Evolutionary conservation across 2,888 invertebrate genomes (phyloP), one percentile per base, ranked within the genome.

Genomic region (Acronicta leporina): DNA sequence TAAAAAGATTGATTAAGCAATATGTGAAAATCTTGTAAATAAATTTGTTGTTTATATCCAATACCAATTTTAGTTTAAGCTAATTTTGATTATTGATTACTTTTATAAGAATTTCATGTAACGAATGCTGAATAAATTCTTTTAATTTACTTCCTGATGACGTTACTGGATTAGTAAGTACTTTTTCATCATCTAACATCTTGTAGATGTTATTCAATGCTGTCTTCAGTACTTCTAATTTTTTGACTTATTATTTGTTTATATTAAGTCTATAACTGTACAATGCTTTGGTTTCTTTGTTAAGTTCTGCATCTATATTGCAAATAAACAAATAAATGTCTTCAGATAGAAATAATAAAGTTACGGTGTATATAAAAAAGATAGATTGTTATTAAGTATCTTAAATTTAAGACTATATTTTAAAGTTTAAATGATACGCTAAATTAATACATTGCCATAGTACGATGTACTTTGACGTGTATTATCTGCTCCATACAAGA

Each of bases 1-100:
- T 33, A 75, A 75, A 63, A 71, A 77, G 51, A 27, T 70, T 44
- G 61, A 76, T 72, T 77, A 79, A 68, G 20, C 25, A 54, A 59
- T 43, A 27, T 62, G 46, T 64, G 15, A 46, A 51, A 42, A 27
- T 25, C 4, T 20, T 79, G 80, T 80, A 77, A 75, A 79, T 79
- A 80, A 61, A 68, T 56, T 59, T 53, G 15, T 72, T 55, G 40
- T 71, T 54, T 61, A 69, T 63, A 65, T 38, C 42, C 67, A 70
- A 77, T 73, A 80, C 42, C 78, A 77, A 75, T 71, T 66, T 68
- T 79, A 79, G 73, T 69, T 69, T 5, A 50, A 75, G 49, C 79
- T 79, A 77, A 79, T 68, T 63, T 77, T 76, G 71, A 65, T 51
- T 76, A 77, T 77, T 77, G 79, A 57, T 45, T 48, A 66, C 1